Evolutionary conservation across 2,797 vertebrate species (phyloP), one percentile per base, ranked within the genome.

Genomic region (Myotis planiceps): DNA sequence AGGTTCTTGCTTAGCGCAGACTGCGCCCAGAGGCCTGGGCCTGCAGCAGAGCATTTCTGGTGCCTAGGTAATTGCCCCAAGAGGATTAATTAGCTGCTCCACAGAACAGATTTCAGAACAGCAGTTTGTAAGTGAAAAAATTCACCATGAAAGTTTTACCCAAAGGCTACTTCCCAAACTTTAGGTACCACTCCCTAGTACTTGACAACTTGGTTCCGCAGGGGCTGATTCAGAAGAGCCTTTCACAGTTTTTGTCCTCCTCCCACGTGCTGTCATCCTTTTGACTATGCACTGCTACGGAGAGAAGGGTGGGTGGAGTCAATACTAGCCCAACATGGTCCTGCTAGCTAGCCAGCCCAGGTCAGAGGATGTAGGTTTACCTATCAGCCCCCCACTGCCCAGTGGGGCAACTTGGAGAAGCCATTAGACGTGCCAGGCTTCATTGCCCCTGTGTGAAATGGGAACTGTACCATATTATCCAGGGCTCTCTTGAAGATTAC

Each of bases 71-170:
- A 97, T 96, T 94, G 90, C 58, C 92, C 90, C 96, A 96, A 88
- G 93, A 97, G 96, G 75, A 93, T 97, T 94, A 97, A 97, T 98
- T 97, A 97, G 85, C 87, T 85, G 92, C 51, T 94, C 13, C 0
- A 72, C n/a, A 71, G 88, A 92, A 85, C 84, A 89, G 83, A 76
- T 81, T 69, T 80, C 75, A 13, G 80, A 95, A 88, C 34, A 79
- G 89, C 53, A 65, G 58, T 84, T 4, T 63, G 32, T 55, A 65
- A 76, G 86, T 87, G 83, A 53, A 68, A 94, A 96, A 97, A 69
- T 65, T 92, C 66, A 93, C 78, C 76, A 60, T 51, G 82, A 94
- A 93, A 93, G 63, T 92, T 96, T 92, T 75, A 53, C 74, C 85
- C 94, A 97, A 94, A 97, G 51, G 23, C 53, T 68, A 23, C 58